phyloP scores from a whole-genome alignment of 1,140 invertebrate genomes.

The Atta colombica region DNA sequence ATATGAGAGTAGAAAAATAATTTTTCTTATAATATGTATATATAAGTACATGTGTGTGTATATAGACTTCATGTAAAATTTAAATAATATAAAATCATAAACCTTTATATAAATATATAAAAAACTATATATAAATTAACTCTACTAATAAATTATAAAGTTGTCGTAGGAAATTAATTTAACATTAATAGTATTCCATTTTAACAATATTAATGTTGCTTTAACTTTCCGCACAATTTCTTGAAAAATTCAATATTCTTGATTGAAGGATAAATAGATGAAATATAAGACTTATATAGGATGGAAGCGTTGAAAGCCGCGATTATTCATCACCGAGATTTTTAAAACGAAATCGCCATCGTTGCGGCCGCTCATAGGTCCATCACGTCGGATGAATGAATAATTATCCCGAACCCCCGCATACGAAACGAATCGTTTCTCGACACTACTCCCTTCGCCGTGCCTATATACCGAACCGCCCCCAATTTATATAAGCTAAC shows the following conservation, averaged over 20 bases:
- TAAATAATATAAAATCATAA: too few relatives aligned
- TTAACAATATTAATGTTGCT: background rate
- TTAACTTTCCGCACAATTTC: background rate
- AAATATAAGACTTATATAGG: conserved; percentile 28
- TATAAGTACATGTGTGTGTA: background rate
- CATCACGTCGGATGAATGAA: conserved; percentile 78
- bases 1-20: conserved; percentile 7
- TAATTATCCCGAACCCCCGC: conserved; percentile 77
- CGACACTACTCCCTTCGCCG: conserved; percentile 54
- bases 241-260: conserved; percentile 1
- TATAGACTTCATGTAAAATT: too few relatives aligned
- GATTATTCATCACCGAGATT: conserved; percentile 43
- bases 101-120: background rate
- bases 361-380: conserved; percentile 44
- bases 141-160: conserved; percentile 22
- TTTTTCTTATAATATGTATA: conserved; percentile 13
- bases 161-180: background rate
- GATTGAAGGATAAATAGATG: conserved; percentile 4
- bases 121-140: background rate
- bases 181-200: background rate
- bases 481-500: conserved; percentile 83
- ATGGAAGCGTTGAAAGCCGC: conserved; percentile 11
- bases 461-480: conserved; percentile 61
- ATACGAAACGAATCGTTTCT: conserved; percentile 78
- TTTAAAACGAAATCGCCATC: conserved; percentile 52